Evolutionary conservation across 2,888 invertebrate genomes (phyloP), one percentile per base, ranked within the genome.

Genomic region (Norana najaformis): DNA sequence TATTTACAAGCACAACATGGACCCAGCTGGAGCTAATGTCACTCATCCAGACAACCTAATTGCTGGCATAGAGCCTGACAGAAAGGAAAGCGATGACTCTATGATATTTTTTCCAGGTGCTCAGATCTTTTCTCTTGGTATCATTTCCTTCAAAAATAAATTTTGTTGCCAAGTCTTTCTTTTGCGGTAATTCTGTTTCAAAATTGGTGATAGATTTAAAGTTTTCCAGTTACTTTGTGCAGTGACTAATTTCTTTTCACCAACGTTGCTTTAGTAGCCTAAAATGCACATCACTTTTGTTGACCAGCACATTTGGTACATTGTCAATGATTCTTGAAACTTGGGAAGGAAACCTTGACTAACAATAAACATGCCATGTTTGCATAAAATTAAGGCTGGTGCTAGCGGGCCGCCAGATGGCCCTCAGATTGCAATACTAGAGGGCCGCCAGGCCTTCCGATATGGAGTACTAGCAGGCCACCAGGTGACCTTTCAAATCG

Each of bases 31-130:
- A 35, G 85, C 36, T 16, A 16, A 53, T 16, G 85, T 35, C 36
- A 36, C 85, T 37, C 36, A 85, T 3, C 3, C 85, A 1, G 36
- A 36, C 36, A 37, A 35, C 36, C 35, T 37, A 3, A 35, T 37
- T 37, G 85, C 85, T 36, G 37, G 37, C 85, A 37, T 35, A 35
- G 53, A 83, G 3, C 13, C 82, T 37, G 92, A 92, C 88, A 39
- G 92, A 30, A 92, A 92, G 85, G 92, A 92, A 88, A 92, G 92
- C 89, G 92, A 92, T 82, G 90, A 89, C 16, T 92, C 92, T n/a
- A 90, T 92, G 20, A 89, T 92, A 37, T 91, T 91, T 53, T 88
- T 89, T 34, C 91, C 92, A n/a, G 91, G 91, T 34, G 90, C 90
- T 11, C 69, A 69, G 69, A 16, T 30, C 69, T 69, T 11, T 69